These are phyloP conservation scores for Pseudococcus longispinus DNA, from an alignment of 2,888 invertebrate species.

Conservation along the genomic window DNA sequence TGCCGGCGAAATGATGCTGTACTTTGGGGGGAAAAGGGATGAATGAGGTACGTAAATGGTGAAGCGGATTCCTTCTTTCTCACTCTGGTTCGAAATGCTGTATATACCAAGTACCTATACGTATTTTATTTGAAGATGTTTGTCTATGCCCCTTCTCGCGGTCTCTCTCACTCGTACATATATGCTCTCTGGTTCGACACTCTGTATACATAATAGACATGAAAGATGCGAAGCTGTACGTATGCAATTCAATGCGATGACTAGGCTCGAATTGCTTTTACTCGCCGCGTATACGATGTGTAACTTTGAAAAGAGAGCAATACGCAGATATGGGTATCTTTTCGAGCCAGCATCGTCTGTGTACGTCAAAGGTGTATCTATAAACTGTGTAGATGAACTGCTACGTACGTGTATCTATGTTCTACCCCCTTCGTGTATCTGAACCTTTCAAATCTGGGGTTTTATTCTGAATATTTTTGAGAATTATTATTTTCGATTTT, in stretches of 20 bases:
- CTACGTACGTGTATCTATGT: too few relatives aligned
- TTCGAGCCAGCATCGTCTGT: neutral
- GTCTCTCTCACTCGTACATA: neutral
- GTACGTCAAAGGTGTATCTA: neutral
- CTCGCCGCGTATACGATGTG: neutral
- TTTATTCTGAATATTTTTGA: too few relatives aligned
- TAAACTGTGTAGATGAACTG: too few relatives aligned
- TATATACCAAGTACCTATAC: neutral
- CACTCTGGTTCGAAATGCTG: neutral
- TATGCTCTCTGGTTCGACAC: neutral
- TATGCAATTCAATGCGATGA: slow-evolving; percentile 55
- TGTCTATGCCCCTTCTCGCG: neutral
- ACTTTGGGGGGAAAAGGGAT: too few relatives aligned
- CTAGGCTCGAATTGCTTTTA: slow-evolving; percentile 50
- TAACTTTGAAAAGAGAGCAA: slow-evolving; percentile 10
- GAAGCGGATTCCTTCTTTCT: neutral
- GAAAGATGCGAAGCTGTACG: slow-evolving; percentile 13
- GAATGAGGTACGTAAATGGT: neutral
- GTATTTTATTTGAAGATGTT: neutral
- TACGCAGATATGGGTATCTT: neutral
- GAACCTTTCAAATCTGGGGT: too few relatives aligned
- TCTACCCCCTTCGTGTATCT: too few relatives aligned
- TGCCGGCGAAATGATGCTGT: neutral
- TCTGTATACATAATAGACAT: slow-evolving; percentile 30
- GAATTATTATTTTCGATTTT: too few relatives aligned